Base-by-base conservation (phyloP, 2,797 vertebrate species). In the Spea hammondii region DNA sequence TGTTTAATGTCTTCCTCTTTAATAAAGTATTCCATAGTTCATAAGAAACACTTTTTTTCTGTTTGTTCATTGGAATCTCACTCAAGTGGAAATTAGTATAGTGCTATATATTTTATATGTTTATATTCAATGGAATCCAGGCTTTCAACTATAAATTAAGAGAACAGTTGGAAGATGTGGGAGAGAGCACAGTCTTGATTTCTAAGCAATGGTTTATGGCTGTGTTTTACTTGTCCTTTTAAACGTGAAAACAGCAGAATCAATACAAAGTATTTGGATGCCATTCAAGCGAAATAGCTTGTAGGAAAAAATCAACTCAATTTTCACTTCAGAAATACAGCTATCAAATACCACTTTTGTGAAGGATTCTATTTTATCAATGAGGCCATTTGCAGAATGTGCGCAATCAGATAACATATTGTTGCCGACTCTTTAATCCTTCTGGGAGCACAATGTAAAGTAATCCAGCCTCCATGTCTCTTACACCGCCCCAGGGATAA, bases 271-370 rank as follows among this genome's bases (percentile, higher is more conserved):
- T 5, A 51, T 50, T 12, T 5, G 51, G 1, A 57, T 1, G 65
- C 59, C 62, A 69, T 12, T 67, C 14, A 57, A 72, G 64, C 74
- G 60, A 72, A 77, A 4, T 48, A 49, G 49, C 74, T 79, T n/a
- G 51, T 80, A 47, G 62, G 67, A 51, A 0, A 1, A 80, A 62
- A 53, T 45, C 14, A 9, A 59, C 76, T 72, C 8, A 2, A 53
- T 82, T 84, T 65, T 76, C 65, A 69, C 54, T 59, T 70, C 51
- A 76, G 13, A 70, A 5, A 54, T 53, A 14, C 59, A 32, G n/a
- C 13, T 60, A 48, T 4, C 8, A 71, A 71, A 71, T 71, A 71
- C 14, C 69, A 54, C 50, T 54, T 71, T 71, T 71, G 50, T 59
- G 44, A 72, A 47, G 11, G 44, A 45, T 72, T 72, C 54, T 72